phyloP scores from a whole-genome alignment of 2,888 invertebrate species.

The Pollenia amentaria region DNA sequence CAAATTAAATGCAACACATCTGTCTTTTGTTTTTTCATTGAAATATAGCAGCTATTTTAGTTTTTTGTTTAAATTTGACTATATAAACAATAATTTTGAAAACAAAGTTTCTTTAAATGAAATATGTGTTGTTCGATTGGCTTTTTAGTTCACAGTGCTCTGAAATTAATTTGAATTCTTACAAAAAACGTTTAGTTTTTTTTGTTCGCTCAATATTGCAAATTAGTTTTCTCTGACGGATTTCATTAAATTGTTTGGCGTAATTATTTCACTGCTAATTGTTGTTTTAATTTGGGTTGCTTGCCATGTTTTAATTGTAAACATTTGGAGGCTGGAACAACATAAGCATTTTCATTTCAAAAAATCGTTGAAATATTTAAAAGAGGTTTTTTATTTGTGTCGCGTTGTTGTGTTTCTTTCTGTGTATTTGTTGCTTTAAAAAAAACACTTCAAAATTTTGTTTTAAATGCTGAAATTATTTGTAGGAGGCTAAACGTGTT shows the following conservation, averaged over 20 bases:
- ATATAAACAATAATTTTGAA: slow-evolving; percentile 46
- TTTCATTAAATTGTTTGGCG: slow-evolving; percentile 38
- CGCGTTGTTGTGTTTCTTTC: slow-evolving; percentile 5
- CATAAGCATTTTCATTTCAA: slow-evolving; percentile 10
- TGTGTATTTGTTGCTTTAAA: background rate
- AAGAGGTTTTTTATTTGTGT: slow-evolving; percentile 15
- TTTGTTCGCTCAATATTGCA: slow-evolving; percentile 8
- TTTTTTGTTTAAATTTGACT: slow-evolving; percentile 1
- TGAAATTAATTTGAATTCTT: slow-evolving; percentile 9
- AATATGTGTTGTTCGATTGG: slow-evolving; percentile 4
- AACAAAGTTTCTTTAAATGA: slow-evolving; percentile 41
- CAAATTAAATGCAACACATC: slow-evolving; percentile 35
- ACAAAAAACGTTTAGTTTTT: background rate
- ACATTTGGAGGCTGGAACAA: slow-evolving; percentile 31
- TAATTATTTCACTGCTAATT: slow-evolving; percentile 21
- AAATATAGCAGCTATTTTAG: background rate
- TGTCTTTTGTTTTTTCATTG: slow-evolving; percentile 2
- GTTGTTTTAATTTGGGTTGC: slow-evolving; percentile 1
- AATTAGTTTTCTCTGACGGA: slow-evolving; percentile 35
- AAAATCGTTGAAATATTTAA: slow-evolving; percentile 1
- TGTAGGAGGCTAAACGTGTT: background rate
- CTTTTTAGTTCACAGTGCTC: background rate
- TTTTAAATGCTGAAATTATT: background rate
- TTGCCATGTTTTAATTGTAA: slow-evolving; percentile 23
- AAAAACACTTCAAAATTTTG: slow-evolving; percentile 2